Conservation (phyloP, 2,888 invertebrate species). For the Sinelater perroti region DNA sequence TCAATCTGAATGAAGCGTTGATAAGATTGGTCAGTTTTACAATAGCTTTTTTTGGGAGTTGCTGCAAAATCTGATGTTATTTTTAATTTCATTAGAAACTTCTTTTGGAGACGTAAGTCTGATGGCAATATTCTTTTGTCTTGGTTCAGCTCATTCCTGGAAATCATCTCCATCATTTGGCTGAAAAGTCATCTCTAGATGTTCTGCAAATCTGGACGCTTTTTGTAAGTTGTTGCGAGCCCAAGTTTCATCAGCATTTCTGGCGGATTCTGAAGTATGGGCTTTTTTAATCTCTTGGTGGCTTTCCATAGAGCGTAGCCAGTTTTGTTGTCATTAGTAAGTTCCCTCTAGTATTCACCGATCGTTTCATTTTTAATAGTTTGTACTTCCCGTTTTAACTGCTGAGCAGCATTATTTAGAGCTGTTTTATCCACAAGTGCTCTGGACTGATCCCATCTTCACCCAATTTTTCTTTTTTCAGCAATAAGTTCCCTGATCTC, state of each 20-base stretch:
- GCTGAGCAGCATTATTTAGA: not conserved
- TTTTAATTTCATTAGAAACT: constrained; percentile 7
- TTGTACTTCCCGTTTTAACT: not conserved
- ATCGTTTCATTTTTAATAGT: constrained; percentile 1
- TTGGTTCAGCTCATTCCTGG: not conserved
- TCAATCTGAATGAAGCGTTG: not conserved
- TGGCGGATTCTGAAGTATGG: constrained; percentile 7
- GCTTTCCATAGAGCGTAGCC: constrained; percentile 3
- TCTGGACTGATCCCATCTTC: no score
- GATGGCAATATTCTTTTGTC: constrained; percentile 5
- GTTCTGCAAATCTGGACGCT: constrained; percentile 1
- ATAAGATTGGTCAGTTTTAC: not conserved
- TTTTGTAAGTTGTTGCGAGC: not conserved
- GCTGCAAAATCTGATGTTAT: no score
- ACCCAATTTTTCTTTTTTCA: constrained; percentile 2
- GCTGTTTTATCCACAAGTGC: not conserved
- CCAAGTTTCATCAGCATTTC: not conserved
- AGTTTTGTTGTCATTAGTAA: constrained; percentile 1
- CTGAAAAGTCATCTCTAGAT: constrained; percentile 1
- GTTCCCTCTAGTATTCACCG: not conserved
- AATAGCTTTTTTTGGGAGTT: constrained; percentile 4
- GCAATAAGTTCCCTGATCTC: not conserved
- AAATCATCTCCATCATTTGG: not conserved
- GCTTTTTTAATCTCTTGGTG: not conserved
- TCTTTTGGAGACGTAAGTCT: constrained; percentile 7